Percentiles rank a stretch among this genome's conserved stretches.
Evolutionary conservation across 1,140 invertebrate species (phyloP).

Genomic region (Megalonaias nervosa): DNA sequence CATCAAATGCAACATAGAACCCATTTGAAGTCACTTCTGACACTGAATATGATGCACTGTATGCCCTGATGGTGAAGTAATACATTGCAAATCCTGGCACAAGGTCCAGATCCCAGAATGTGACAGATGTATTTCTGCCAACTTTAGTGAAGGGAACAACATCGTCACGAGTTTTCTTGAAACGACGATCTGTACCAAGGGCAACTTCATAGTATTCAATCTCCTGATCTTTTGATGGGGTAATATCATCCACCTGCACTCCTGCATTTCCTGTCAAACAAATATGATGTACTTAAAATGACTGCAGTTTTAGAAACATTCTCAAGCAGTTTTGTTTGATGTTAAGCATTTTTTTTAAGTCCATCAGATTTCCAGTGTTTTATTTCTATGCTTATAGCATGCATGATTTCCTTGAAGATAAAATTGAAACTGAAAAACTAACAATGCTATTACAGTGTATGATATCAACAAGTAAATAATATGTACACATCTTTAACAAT

Average conservation of each 20-base stretch:
- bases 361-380: too few species aligned
- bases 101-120: conserved; percentile 52
- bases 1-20: conserved; percentile 52
- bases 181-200: conserved; percentile 57
- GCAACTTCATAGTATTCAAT: conserved; percentile 57
- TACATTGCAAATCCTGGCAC: conserved; percentile 45
- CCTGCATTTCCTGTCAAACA: too few species aligned
- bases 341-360: too few species aligned
- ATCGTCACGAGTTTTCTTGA: conserved; percentile 56
- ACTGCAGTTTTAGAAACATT: too few species aligned
- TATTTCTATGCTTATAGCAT: too few species aligned
- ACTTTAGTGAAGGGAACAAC: conserved; percentile 55
- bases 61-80: conserved; percentile 57
- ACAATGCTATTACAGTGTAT: too few species aligned
- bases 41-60: conserved; percentile 42
- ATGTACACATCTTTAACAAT: not conserved
- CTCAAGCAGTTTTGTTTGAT: too few species aligned
- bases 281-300: too few species aligned
- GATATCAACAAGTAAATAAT: too few species aligned
- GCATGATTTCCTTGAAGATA: too few species aligned
- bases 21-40: conserved; percentile 59
- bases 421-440: too few species aligned
- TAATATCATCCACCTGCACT: too few species aligned
- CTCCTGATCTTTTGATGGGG: conserved; percentile 23
- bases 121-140: conserved; percentile 48